Percentiles rank a stretch among this genome's conserved stretches.
Evolutionary conservation across 2,797 vertebrate species (phyloP).

Genomic region (Manis javanica): DNA sequence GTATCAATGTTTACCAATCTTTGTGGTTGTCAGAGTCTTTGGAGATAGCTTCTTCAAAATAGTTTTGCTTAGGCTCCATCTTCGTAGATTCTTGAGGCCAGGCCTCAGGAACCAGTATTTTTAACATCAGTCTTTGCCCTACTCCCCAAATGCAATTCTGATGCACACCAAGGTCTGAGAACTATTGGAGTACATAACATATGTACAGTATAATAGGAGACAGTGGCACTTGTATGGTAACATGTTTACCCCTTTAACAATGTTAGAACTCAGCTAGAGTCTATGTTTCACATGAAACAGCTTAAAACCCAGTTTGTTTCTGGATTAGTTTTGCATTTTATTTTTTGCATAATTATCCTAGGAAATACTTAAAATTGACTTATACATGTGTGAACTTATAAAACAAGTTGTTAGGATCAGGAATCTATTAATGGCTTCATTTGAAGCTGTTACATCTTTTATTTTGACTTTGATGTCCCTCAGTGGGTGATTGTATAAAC

Average conservation of each 20-base stretch:
- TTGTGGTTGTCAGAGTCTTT: not conserved
- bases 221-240: not conserved
- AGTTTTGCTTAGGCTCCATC: not conserved
- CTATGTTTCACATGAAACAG: not conserved
- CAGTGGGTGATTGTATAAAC: not conserved
- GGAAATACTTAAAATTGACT: not conserved
- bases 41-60: not conserved
- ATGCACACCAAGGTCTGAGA: not conserved
- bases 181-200: not conserved
- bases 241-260: not conserved
- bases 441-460: not conserved
- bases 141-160: not conserved
- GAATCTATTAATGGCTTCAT: not conserved
- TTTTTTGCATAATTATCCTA: constrained; percentile 1
- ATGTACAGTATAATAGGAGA: not conserved
- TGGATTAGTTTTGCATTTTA: not conserved
- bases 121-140: not conserved
- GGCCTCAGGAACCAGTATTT: not conserved
- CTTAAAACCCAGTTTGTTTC: not conserved
- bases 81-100: not conserved
- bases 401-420: constrained; percentile 5
- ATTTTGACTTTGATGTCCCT: not conserved
- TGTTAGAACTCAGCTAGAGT: not conserved
- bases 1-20: not conserved
- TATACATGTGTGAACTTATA: not conserved